phyloP scores from a whole-genome alignment of 2,113 vertebrate species.

The Argyrosomus japonicus region DNA sequence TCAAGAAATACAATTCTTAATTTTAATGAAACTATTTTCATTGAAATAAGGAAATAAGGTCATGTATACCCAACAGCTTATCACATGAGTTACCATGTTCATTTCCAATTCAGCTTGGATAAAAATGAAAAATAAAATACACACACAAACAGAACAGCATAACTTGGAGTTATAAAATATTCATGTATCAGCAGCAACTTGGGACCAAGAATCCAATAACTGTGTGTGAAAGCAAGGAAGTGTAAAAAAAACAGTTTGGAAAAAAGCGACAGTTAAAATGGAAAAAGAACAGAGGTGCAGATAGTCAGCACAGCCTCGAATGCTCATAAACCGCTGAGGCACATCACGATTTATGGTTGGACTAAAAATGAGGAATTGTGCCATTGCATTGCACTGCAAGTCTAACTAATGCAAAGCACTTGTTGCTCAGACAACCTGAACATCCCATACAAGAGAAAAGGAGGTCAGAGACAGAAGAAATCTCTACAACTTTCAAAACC shows the following conservation, averaged over 20 bases:
- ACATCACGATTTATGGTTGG: conserved; percentile 55
- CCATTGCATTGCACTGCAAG: conserved; percentile 24
- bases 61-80: background rate
- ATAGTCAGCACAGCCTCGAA: conserved; percentile 39
- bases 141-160: background rate
- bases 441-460: background rate
- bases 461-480: background rate
- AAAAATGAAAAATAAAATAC: conserved; percentile 9
- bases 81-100: background rate
- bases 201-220: conserved; percentile 38
- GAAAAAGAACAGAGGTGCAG: conserved; percentile 42
- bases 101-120: conserved; percentile 15
- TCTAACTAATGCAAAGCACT: conserved; percentile 55
- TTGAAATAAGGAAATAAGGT: background rate
- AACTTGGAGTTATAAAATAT: conserved; percentile 31
- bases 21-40: background rate
- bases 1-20: conserved; percentile 2
- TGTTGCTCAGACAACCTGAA: conserved; percentile 36
- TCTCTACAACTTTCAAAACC: background rate
- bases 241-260: conserved; percentile 31
- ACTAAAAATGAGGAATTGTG: conserved; percentile 32
- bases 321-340: conserved; percentile 53
- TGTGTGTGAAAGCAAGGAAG: conserved; percentile 33
- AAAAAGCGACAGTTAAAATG: conserved; percentile 35
- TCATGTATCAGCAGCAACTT: conserved; percentile 29